phyloP scores from a whole-genome alignment of 2,797 vertebrate species.

The Pogoniulus pusillus region DNA sequence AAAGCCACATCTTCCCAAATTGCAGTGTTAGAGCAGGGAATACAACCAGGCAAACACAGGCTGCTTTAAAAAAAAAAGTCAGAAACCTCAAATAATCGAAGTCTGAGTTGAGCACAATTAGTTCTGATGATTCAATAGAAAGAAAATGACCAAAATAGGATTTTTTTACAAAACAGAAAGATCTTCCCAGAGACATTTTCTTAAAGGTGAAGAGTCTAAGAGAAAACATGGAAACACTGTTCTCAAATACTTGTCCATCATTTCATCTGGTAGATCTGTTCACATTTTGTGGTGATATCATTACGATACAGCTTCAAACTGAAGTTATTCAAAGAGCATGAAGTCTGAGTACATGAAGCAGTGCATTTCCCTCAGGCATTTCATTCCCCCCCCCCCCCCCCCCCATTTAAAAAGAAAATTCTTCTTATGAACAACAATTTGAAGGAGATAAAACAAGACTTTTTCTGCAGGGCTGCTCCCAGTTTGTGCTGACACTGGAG shows the following conservation, averaged over 20 bases:
- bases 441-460: neutral
- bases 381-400: neutral
- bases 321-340: neutral
- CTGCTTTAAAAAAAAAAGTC: neutral
- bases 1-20: fast-evolving
- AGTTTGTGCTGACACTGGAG: neutral
- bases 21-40: fast-evolving
- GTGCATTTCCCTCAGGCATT: neutral
- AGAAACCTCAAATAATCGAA: neutral
- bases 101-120: neutral
- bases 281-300: neutral
- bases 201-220: neutral
- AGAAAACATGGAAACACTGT: neutral
- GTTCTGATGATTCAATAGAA: neutral
- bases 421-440: neutral
- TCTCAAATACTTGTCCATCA: neutral
- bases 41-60: neutral
- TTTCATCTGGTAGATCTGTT: neutral
- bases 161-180: no score
- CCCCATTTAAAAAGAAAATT: neutral
- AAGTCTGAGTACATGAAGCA: neutral
- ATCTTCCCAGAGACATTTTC: neutral
- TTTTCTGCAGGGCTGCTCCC: neutral
- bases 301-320: neutral
- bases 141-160: neutral